Conservation (phyloP, 2,888 invertebrate genomes). For the Lydus trimaculatus region DNA sequence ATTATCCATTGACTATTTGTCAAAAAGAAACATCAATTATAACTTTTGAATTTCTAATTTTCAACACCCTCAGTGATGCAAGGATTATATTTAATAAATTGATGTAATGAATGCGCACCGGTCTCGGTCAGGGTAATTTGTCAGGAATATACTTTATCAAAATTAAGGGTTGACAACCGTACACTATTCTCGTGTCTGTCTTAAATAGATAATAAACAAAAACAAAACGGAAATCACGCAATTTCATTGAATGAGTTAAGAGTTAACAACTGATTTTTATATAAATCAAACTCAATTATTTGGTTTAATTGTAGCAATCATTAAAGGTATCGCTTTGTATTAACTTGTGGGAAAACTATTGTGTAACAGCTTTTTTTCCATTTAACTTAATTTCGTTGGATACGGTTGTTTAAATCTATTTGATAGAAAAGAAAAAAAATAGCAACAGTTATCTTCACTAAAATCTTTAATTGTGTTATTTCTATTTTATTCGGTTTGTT, state of each 20-base stretch:
- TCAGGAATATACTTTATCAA: slow-evolving; percentile 1
- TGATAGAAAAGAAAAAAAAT: too few species aligned
- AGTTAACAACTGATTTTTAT: too few species aligned
- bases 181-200: neutral
- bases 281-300: slow-evolving; percentile 9
- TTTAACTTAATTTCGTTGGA: neutral
- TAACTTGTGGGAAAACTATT: slow-evolving; percentile 8
- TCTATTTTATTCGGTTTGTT: too few species aligned
- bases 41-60: slow-evolving; percentile 28
- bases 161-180: slow-evolving; percentile 5
- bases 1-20: slow-evolving; percentile 1
- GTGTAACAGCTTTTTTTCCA: neutral
- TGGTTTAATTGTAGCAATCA: slow-evolving; percentile 14
- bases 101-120: too few species aligned
- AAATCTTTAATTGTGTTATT: too few species aligned
- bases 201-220: neutral
- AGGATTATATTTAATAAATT: slow-evolving; percentile 9
- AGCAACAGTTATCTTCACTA: too few species aligned
- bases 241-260: too few species aligned
- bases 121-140: neutral
- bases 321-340: slow-evolving; percentile 5
- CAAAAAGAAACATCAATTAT: slow-evolving; percentile 6
- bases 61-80: slow-evolving; percentile 24
- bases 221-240: too few species aligned
- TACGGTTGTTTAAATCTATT: neutral